Evolutionary conservation across 2,797 vertebrate genomes (phyloP).

Genomic region (Cuculus canorus): DNA sequence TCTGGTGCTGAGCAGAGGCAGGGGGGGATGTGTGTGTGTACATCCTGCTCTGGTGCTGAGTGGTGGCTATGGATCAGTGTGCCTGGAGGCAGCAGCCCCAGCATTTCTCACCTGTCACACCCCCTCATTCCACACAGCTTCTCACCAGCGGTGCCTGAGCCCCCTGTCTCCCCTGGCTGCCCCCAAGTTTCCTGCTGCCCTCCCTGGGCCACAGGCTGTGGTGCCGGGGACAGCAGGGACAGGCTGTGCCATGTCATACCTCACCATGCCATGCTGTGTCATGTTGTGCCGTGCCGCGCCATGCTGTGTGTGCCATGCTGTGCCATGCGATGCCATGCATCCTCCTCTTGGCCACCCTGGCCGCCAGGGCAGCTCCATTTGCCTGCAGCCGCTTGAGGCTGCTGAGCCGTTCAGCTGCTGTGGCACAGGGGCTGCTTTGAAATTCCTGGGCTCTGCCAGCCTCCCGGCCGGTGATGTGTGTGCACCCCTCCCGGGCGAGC

Average conservation of each 20-base stretch:
- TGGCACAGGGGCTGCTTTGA: slow-evolving; percentile 67
- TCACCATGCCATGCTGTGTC: background rate
- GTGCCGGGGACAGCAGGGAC: no score
- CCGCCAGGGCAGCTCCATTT: background rate
- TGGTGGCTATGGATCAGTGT: no score
- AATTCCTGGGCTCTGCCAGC: slow-evolving; percentile 73
- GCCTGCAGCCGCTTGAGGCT: slow-evolving; percentile 5
- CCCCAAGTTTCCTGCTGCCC: no score
- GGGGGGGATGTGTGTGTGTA: no score
- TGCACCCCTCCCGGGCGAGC: no score
- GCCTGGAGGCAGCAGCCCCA: slow-evolving; percentile 49
- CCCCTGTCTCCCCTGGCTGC: background rate
- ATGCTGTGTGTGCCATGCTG: accelerated
- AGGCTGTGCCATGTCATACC: background rate
- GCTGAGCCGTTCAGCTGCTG: slow-evolving; percentile 63
- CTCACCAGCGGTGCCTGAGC: accelerated
- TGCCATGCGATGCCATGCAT: background rate
- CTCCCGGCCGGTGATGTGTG: no score
- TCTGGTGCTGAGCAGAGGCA: no score
- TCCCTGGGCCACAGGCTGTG: accelerated
- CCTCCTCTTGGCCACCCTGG: background rate
- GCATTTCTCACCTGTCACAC: slow-evolving; percentile 39
- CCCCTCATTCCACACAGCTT: background rate
- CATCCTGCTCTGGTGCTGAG: background rate
- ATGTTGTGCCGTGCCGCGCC: background rate